Evolutionary conservation across 2,113 vertebrate genomes (phyloP).

Genomic region (Polyodon spathula): DNA sequence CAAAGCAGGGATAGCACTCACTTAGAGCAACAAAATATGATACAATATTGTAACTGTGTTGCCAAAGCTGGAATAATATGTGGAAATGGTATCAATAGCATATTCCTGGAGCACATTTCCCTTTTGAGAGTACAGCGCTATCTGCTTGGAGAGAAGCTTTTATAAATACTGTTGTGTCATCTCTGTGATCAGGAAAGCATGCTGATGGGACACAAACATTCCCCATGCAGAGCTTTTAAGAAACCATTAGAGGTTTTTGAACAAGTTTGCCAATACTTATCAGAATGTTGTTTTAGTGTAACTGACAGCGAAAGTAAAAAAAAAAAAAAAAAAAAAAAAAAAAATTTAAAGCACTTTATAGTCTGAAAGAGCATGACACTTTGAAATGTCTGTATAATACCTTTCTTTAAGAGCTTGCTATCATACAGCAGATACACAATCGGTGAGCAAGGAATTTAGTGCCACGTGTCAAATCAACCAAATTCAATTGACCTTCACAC

Average conservation of each 20-base stretch:
- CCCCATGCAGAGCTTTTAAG: constrained; percentile 47
- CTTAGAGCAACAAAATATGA: constrained; percentile 23
- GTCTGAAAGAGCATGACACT: not conserved
- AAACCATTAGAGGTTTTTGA: constrained; percentile 48
- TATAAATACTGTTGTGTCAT: constrained; percentile 50
- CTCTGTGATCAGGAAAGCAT: constrained; percentile 45
- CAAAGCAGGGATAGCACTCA: constrained; percentile 41
- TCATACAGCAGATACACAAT: too few species aligned
- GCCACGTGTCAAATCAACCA: too few species aligned
- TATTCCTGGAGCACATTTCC: constrained; percentile 43
- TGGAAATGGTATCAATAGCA: constrained; percentile 28
- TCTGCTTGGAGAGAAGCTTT: constrained; percentile 28
- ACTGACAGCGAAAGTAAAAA: constrained; percentile 51
- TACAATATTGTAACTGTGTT: constrained; percentile 50
- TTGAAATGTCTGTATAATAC: too few species aligned
- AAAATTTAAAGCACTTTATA: constrained; percentile 4
- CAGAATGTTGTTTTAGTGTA: constrained; percentile 48
- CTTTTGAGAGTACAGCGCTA: constrained; percentile 35
- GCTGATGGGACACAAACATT: constrained; percentile 55
- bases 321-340: too few species aligned
- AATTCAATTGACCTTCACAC: too few species aligned
- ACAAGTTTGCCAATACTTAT: constrained; percentile 38
- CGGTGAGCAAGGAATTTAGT: too few species aligned
- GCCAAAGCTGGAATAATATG: constrained; percentile 44
- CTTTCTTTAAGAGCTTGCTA: too few species aligned